A percentile compares a stretch with the other conserved stretches of the same genome.
These are phyloP conservation scores for Formica aserva DNA, from an alignment of 2,888 invertebrate genomes.

Conservation along the genomic window DNA sequence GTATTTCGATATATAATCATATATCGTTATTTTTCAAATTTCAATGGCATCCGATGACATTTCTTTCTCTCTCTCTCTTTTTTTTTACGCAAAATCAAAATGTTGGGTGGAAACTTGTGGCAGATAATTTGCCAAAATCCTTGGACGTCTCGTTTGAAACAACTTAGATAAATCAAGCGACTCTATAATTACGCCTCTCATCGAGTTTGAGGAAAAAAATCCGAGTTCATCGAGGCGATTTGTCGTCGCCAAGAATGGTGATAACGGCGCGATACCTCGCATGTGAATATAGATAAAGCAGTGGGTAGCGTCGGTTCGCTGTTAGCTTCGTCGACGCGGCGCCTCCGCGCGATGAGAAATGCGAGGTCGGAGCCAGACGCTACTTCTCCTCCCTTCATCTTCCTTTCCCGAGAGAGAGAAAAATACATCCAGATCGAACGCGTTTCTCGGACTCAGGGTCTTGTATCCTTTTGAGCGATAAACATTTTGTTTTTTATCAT, in stretches of 20 bases:
- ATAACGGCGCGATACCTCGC: slow-evolving; percentile 24
- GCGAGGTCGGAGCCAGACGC: slow-evolving; percentile 56
- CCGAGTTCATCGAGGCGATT: background rate
- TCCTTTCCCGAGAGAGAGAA: slow-evolving; percentile 38
- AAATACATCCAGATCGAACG: slow-evolving; percentile 28
- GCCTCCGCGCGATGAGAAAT: slow-evolving; percentile 61
- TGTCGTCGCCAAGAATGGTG: slow-evolving; percentile 26
- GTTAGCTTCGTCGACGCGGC: slow-evolving; percentile 63
- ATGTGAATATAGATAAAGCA: slow-evolving; percentile 36
- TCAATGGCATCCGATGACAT: no score
- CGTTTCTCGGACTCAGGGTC: slow-evolving; percentile 14
- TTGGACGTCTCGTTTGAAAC: background rate
- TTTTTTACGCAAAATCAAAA: background rate
- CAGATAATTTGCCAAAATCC: background rate
- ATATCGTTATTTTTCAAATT: background rate
- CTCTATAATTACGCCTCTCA: slow-evolving; percentile 3
- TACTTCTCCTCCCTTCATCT: background rate
- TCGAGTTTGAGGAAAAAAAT: background rate
- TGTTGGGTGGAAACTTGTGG: background rate
- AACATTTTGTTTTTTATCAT: background rate
- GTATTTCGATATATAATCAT: background rate
- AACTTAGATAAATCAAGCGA: background rate
- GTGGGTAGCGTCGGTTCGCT: slow-evolving; percentile 27
- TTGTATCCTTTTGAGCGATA: background rate
- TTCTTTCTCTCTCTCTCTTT: background rate